These are phyloP conservation scores for Trimorus sp. DNA, from an alignment of 2,888 invertebrate genomes.

Conservation along the genomic window DNA sequence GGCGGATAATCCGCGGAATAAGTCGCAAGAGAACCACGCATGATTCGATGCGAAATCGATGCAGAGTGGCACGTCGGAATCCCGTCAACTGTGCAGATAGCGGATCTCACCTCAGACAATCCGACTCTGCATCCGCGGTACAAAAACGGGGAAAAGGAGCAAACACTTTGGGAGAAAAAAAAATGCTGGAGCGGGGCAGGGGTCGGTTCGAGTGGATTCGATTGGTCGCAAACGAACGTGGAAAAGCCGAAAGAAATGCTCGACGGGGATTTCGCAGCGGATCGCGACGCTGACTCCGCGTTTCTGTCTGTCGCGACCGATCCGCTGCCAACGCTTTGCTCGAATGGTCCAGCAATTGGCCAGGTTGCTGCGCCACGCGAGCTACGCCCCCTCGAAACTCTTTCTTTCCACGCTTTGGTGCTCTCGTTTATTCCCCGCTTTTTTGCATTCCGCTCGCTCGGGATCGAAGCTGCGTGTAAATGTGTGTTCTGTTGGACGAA, in stretches of 20 bases:
- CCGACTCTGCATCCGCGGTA: no score
- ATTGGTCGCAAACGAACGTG: conserved; percentile 47
- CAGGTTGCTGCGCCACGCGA: conserved; percentile 77
- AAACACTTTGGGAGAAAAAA: no score
- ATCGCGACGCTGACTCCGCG: conserved; percentile 74
- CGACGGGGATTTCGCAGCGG: conserved; percentile 72
- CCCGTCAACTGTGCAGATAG: conserved; percentile 29
- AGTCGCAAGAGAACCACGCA: conserved; percentile 43
- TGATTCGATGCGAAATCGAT: conserved; percentile 17
- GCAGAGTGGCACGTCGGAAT: conserved; percentile 22
- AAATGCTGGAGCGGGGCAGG: not conserved
- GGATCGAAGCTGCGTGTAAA: not conserved
- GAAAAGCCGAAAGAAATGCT: conserved; percentile 59
- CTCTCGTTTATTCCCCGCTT: conserved; percentile 66
- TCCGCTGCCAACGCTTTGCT: conserved; percentile 74
- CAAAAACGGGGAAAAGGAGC: no score
- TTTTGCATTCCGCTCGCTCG: conserved; percentile 23
- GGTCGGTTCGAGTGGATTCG: conserved; percentile 25
- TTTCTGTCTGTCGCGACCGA: conserved; percentile 73
- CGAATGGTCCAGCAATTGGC: conserved; percentile 79
- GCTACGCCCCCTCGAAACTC: conserved; percentile 68
- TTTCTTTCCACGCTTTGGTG: conserved; percentile 41
- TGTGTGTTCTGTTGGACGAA: no score
- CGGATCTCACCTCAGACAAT: not conserved
- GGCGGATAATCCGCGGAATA: conserved; percentile 9